Conservation (phyloP, 2,797 vertebrate species). For the Rhyacichthys aspro region DNA sequence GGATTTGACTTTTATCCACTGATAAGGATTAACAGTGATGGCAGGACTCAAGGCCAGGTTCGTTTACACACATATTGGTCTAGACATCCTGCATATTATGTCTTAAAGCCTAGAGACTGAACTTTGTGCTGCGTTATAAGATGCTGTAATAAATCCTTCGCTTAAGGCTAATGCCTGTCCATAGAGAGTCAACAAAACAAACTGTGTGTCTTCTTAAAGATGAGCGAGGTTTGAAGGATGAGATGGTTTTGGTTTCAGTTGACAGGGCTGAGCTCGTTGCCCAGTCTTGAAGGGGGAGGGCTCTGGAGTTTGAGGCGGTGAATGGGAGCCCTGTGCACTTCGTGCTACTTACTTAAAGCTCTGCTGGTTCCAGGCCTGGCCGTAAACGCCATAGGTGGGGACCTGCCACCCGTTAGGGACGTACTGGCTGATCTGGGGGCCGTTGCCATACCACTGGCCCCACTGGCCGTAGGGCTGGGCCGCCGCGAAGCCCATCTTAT, state of each 20-base stretch:
- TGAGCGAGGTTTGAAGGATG: slow-evolving; percentile 37
- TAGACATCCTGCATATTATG: not conserved
- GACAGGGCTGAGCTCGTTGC: slow-evolving; percentile 60
- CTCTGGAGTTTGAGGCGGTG: slow-evolving; percentile 62
- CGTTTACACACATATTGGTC: no score
- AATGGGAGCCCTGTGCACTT: slow-evolving; percentile 61
- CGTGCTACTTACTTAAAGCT: slow-evolving; percentile 92
- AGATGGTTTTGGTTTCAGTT: slow-evolving; percentile 41
- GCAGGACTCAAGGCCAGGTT: no score
- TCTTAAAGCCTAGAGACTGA: not conserved
- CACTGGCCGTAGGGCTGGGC: slow-evolving; percentile 94
- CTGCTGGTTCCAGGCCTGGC: slow-evolving; percentile 97
- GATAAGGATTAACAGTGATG: no score
- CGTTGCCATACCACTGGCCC: slow-evolving; percentile 95
- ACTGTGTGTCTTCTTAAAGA: slow-evolving; percentile 23
- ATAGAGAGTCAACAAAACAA: not conserved
- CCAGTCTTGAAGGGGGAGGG: slow-evolving; percentile 48
- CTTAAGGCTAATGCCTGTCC: slow-evolving; percentile 6
- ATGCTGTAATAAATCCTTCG: slow-evolving; percentile 19
- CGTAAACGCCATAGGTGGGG: slow-evolving; percentile 92
- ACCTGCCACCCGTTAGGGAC: slow-evolving; percentile 97
- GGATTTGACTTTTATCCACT: no score
- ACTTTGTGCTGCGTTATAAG: not conserved
- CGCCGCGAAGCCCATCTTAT: slow-evolving; percentile 90
- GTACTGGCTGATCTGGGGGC: slow-evolving; percentile 95